Conservation (phyloP, 2,113 vertebrate genomes). For the Callopanchax toddi region DNA sequence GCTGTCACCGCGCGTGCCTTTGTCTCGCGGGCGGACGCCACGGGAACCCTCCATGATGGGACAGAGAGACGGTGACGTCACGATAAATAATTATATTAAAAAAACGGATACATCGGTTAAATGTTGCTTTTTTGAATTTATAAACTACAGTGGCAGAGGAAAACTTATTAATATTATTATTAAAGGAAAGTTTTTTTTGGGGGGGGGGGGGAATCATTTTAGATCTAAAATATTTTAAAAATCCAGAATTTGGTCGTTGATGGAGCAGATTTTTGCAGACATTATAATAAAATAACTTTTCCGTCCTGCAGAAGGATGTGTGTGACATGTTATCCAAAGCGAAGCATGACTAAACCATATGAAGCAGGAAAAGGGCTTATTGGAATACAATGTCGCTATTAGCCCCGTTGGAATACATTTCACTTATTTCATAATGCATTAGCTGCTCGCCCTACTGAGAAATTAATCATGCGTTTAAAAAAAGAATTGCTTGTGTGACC, state of each 20-base stretch:
- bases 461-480: conserved; percentile 83
- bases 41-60: conserved; percentile 37
- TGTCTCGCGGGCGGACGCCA: conserved; percentile 84
- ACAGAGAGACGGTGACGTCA: conserved; percentile 51
- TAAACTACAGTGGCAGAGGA: too few relatives aligned
- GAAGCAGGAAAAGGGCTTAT: conserved; percentile 45
- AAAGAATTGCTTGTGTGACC: conserved; percentile 79
- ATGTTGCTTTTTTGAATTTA: too few relatives aligned
- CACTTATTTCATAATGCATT: conserved; percentile 71
- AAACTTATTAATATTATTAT: too few relatives aligned
- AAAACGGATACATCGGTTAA: not conserved
- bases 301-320: conserved; percentile 8
- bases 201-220: too few relatives aligned
- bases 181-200: too few relatives aligned
- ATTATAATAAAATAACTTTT: not conserved
- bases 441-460: conserved; percentile 75
- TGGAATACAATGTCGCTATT: conserved; percentile 63
- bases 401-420: conserved; percentile 71
- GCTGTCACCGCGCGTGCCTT: conserved; percentile 88
- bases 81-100: conserved; percentile 12
- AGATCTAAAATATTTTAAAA: too few relatives aligned
- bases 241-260: too few relatives aligned
- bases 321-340: conserved; percentile 48
- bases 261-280: not conserved
- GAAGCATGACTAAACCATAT: conserved; percentile 45